Conservation (phyloP, 2,113 vertebrate genomes). For the Neofelis nebulosa region DNA sequence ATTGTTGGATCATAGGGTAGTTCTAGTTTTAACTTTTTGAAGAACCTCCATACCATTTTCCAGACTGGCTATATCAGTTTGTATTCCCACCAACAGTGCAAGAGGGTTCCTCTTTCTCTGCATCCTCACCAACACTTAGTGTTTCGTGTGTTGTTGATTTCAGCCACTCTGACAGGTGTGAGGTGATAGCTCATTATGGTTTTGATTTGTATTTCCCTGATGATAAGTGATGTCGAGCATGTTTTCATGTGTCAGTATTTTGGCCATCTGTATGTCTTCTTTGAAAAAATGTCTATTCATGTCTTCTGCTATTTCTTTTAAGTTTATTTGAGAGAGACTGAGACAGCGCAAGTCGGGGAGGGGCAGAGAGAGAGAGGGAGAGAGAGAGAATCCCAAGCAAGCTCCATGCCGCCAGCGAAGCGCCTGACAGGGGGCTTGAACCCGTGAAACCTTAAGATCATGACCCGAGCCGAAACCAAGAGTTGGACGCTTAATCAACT, state of each 20-base stretch:
- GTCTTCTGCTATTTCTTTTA: background rate
- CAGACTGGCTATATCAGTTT: background rate
- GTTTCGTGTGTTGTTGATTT: background rate
- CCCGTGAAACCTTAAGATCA: too few relatives aligned
- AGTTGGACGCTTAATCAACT: too few relatives aligned
- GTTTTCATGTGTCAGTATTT: background rate
- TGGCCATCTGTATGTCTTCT: background rate
- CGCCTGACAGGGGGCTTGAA: too few relatives aligned
- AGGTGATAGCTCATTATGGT: background rate
- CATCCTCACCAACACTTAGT: background rate
- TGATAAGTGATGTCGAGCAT: background rate
- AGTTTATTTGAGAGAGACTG: too few relatives aligned
- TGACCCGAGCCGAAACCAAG: too few relatives aligned
- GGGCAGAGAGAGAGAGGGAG: too few relatives aligned
- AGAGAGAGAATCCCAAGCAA: too few relatives aligned
- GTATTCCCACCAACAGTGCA: background rate
- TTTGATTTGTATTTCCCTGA: background rate
- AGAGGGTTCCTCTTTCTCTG: background rate
- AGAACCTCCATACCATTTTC: background rate
- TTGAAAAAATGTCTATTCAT: background rate
- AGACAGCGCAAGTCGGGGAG: too few relatives aligned
- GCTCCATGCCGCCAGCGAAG: too few relatives aligned
- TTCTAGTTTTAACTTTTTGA: background rate
- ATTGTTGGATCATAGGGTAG: background rate
- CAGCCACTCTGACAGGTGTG: background rate